These are phyloP conservation scores for Chalcosyrphus nemorum DNA, from an alignment of 2,888 invertebrate genomes.

Conservation along the genomic window DNA sequence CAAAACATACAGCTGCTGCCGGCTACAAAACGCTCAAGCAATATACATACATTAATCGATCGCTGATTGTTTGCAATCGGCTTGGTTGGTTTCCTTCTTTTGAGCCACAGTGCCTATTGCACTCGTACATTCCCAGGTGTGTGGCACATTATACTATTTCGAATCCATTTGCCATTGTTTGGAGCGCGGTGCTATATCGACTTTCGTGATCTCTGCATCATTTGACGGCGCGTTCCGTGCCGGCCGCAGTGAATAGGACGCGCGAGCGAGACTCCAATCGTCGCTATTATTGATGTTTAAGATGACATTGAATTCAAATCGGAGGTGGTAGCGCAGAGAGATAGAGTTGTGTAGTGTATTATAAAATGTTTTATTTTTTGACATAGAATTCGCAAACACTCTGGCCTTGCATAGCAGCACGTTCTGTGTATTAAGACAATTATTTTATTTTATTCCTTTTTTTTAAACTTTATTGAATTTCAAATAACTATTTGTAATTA, in stretches of 20 bases:
- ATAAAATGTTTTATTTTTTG: constrained; percentile 38
- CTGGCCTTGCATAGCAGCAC: constrained; percentile 66
- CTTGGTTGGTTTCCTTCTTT: constrained; percentile 45
- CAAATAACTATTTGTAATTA: constrained; percentile 45
- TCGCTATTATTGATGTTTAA: constrained; percentile 62
- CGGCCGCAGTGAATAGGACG: constrained; percentile 29
- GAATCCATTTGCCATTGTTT: constrained; percentile 63
- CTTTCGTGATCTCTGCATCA: constrained; percentile 54
- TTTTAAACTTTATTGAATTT: constrained; percentile 53
- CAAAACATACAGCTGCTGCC: constrained; percentile 54
- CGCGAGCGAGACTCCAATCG: constrained; percentile 37
- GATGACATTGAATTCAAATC: constrained; percentile 62
- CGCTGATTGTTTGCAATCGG: constrained; percentile 61
- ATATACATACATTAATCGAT: constrained; percentile 58
- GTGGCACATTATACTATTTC: constrained; percentile 39
- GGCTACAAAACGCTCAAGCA: constrained; percentile 43
- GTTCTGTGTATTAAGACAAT: constrained; percentile 56
- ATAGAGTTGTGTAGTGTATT: constrained; percentile 5
- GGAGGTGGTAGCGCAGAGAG: constrained; percentile 31
- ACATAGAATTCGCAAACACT: constrained; percentile 28
- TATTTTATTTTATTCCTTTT: constrained; percentile 37
- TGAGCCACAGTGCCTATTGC: constrained; percentile 21
- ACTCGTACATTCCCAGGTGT: constrained; percentile 70
- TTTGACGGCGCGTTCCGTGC: constrained; percentile 3
- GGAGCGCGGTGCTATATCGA: constrained; percentile 48